Conservation (phyloP, 2,797 vertebrate species). For the Rhinichthys osculus region DNA sequence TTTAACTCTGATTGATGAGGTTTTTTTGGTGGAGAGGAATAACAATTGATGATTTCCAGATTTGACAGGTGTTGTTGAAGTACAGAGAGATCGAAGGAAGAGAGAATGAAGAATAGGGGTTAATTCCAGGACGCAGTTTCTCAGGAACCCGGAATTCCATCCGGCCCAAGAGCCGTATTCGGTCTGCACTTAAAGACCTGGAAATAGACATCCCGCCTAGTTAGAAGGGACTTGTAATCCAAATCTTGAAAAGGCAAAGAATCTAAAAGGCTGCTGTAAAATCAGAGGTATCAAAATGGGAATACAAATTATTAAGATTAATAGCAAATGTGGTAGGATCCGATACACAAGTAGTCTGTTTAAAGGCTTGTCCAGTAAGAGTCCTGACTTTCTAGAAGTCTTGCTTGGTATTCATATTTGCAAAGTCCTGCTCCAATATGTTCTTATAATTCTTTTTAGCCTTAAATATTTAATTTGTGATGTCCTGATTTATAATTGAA, state of each 20-base stretch:
- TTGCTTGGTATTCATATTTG: too few relatives aligned
- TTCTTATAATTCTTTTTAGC: too few relatives aligned
- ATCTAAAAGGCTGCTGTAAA: background rate
- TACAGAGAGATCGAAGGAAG: background rate
- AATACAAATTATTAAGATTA: background rate
- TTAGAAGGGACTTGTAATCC: background rate
- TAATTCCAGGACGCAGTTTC: background rate
- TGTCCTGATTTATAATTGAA: too few relatives aligned
- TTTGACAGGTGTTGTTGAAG: background rate
- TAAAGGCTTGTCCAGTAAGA: background rate
- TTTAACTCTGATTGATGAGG: background rate
- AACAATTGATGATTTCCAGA: background rate
- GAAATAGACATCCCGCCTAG: background rate
- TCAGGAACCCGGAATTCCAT: background rate
- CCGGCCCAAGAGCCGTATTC: background rate
- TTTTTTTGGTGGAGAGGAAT: background rate
- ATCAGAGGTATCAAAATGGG: background rate
- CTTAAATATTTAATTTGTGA: too few relatives aligned
- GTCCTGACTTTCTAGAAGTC: background rate
- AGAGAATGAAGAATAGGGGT: background rate
- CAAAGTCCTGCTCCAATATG: background rate
- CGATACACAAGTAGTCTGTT: too few relatives aligned
- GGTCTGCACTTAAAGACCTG: background rate
- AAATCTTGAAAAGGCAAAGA: background rate
- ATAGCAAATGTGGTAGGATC: background rate